phyloP scores from a whole-genome alignment of 2,113 vertebrate genomes.

The mouse (Mus musculus) region GRCm39 chr7:12138001-12138500 shows the following conservation, averaged over 20 bases:
- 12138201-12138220: neutral
- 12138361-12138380: neutral
- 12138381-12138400: neutral
- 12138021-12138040: too few relatives aligned
- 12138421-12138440: slow-evolving; percentile 85
- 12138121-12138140: neutral
- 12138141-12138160: neutral
- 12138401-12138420: slow-evolving; percentile 73
- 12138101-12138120: neutral
- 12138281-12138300: neutral
- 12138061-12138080: neutral
- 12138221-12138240: neutral
- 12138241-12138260: neutral
- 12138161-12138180: neutral
- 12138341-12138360: neutral
- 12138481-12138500: slow-evolving; percentile 86
- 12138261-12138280: neutral
- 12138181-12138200: neutral
- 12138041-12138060: neutral
- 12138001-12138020: too few relatives aligned
- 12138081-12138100: neutral
- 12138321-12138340: neutral
- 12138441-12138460: slow-evolving; percentile 89
- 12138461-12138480: slow-evolving; percentile 90
- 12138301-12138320: neutral